Conservation (phyloP, 2,888 invertebrate species). For the Melinaea menophilus region DNA sequence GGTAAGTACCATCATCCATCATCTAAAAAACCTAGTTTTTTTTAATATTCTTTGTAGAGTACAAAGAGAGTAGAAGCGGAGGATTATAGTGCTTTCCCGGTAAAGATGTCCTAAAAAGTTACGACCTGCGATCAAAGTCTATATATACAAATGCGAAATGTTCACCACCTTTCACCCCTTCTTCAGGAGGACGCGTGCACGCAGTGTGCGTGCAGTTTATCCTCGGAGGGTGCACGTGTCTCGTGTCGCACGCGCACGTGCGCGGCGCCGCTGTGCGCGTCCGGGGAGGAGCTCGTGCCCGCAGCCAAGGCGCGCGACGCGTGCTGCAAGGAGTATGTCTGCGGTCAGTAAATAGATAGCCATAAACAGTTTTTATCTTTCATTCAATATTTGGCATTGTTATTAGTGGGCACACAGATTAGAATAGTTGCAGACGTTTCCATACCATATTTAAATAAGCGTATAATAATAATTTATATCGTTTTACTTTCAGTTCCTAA, state of each 20-base stretch:
- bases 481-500: conserved; percentile 66
- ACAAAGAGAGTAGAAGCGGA: no score
- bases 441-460: no score
- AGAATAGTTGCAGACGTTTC: no score
- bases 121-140: background rate
- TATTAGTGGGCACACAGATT: no score
- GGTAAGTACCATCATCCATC: no score
- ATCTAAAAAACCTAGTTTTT: no score
- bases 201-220: conserved; percentile 81
- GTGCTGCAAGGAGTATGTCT: conserved; percentile 85
- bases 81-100: no score
- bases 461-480: background rate
- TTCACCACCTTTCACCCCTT: background rate
- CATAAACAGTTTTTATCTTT: background rate
- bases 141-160: background rate
- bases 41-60: no score
- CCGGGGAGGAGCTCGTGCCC: conserved; percentile 71
- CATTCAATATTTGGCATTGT: no score
- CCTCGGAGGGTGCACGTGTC: conserved; percentile 56
- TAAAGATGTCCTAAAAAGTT: no score
- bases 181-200: conserved; percentile 86
- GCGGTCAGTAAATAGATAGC: conserved; percentile 66
- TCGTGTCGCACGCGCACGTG: conserved; percentile 81
- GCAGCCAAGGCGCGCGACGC: conserved; percentile 74
- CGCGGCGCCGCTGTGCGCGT: conserved; percentile 79